These are phyloP conservation scores for Oryzias melastigma DNA, from an alignment of 2,113 vertebrate species.

Conservation along the genomic window DNA sequence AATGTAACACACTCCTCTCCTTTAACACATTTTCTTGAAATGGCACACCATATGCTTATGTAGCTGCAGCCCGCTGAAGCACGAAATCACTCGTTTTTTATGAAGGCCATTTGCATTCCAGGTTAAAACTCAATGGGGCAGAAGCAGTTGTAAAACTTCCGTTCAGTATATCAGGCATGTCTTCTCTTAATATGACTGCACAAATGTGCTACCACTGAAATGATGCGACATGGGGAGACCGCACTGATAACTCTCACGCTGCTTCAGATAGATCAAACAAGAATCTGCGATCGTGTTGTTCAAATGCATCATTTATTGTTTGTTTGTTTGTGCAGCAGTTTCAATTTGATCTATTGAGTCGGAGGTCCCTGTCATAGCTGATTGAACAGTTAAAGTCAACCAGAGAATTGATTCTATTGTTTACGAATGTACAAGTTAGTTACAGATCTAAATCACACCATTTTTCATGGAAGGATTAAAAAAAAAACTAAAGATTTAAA, in stretches of 20 bases:
- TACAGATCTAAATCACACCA: too few species aligned
- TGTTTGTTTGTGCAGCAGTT: too few species aligned
- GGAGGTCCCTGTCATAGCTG: too few species aligned
- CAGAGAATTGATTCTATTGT: too few species aligned
- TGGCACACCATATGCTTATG: slow-evolving; percentile 52
- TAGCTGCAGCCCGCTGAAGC: slow-evolving; percentile 45
- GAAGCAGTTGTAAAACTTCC: slow-evolving; percentile 57
- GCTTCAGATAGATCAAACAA: slow-evolving; percentile 10
- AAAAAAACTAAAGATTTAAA: too few species aligned
- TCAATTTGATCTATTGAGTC: too few species aligned
- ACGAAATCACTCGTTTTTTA: slow-evolving; percentile 67
- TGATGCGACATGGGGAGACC: slow-evolving; percentile 2
- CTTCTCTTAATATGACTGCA: slow-evolving; percentile 45
- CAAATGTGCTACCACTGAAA: slow-evolving; percentile 30
- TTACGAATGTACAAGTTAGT: too few species aligned
- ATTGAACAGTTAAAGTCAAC: too few species aligned
- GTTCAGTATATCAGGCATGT: slow-evolving; percentile 53
- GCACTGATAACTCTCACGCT: slow-evolving; percentile 4
- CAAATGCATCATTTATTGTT: too few species aligned
- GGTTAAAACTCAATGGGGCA: slow-evolving; percentile 67
- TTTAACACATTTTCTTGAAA: slow-evolving; percentile 39
- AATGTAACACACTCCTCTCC: slow-evolving; percentile 29
- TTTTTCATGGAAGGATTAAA: too few species aligned
- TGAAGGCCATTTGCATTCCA: slow-evolving; percentile 59
- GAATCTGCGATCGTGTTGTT: not conserved